Base-by-base conservation (phyloP, 1,140 invertebrate genomes). In the Zophobas morio region DNA sequence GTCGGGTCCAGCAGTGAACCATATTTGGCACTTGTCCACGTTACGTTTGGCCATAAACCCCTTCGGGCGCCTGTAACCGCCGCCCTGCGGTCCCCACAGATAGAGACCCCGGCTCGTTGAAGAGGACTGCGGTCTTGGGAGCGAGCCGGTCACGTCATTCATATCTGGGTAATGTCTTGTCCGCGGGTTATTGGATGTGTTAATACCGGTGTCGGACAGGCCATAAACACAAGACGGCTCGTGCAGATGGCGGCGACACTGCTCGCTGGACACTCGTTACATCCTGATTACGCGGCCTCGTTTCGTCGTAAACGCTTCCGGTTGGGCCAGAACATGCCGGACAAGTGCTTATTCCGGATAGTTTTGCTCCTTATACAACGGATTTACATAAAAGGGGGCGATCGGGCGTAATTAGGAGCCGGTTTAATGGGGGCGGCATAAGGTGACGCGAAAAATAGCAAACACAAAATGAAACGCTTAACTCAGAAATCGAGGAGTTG, bases 81-180 rank as follows among this genome's bases (percentile, higher is more conserved):
- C 60, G 20, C 60, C 37, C 39, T 20, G 1, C 33, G 20, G 20
- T 20, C 60, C 60, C 60, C 6, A 32, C 39, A 66, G 60, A 66
- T 66, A 66, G 60, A 66, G 39, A 46, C 60, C 60, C 37, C 35
- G 33, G 71, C 49, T 73, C 49, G 71, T 73, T 54, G 71, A 56
- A 73, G 54, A 73, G 71, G 71, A 73, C 71, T 73, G 71, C 54
- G 71, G 71, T 73, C 54, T 73, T 73, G 54, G 71, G 71, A 72
- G 78, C 53, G 76, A 47, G 76, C 76, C 81, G 81, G 84, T 86
- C 85, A 86, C 85, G 85, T 86, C 85, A 86, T 86, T 85, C 85
- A 85, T 86, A 86, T 85, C 84, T 83, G 81, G 83, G 78, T 85
- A 85, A 85, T 83, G 84, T 84, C 84, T 81, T 84, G 84, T 84